These are phyloP conservation scores for Heteromormyrus szaboi DNA, from an alignment of 2,797 vertebrate genomes.

Conservation along the genomic window DNA sequence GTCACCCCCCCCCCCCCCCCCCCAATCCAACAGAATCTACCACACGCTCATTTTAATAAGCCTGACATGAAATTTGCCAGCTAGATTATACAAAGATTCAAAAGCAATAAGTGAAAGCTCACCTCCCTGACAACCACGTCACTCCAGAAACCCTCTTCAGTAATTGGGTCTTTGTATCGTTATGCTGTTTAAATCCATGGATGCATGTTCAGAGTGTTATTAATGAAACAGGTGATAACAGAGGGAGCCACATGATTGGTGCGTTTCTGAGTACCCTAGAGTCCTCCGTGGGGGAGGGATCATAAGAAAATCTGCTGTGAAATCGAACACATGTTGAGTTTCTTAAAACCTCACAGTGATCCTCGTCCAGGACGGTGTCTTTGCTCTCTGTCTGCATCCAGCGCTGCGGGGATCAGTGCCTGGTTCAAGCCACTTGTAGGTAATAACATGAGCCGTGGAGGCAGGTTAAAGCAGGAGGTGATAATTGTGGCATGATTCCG, in stretches of 20 bases:
- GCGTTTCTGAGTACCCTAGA: not conserved
- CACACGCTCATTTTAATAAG: not conserved
- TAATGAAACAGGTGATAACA: not conserved
- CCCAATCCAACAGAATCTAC: not conserved
- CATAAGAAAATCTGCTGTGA: not conserved
- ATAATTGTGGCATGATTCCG: not conserved
- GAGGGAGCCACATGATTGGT: not conserved
- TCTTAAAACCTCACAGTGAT: not conserved
- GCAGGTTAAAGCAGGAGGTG: not conserved
- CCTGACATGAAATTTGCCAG: not conserved
- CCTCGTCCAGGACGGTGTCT: not conserved
- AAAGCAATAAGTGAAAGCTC: conserved; percentile 5
- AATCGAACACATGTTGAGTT: not conserved
- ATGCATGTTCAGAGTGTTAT: not conserved
- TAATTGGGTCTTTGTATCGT: not conserved
- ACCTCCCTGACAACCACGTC: not conserved
- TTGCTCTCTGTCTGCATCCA: no score
- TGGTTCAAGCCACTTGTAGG: not conserved
- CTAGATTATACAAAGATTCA: not conserved
- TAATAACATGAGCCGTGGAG: not conserved
- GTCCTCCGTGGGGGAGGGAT: not conserved
- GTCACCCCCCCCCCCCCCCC: not conserved
- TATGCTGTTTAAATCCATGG: not conserved
- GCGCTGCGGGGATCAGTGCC: not conserved
- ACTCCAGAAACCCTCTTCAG: not conserved